A percentile compares a stretch with the other conserved stretches of the same genome.
These are phyloP conservation scores for Trichonephila inaurata DNA, from an alignment of 1,140 invertebrate species.

Conservation along the genomic window DNA sequence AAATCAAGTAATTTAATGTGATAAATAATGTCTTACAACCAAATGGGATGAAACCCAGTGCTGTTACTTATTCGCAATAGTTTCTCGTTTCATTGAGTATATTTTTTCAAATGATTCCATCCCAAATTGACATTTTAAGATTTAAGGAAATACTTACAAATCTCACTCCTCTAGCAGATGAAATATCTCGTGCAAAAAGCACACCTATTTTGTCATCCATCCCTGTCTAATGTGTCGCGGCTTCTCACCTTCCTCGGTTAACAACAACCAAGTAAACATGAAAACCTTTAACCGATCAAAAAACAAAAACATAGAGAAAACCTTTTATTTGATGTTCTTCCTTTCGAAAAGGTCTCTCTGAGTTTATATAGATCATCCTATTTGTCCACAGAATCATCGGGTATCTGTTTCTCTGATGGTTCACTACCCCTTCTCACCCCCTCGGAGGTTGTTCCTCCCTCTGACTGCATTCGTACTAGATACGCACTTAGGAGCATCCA, in stretches of 20 bases:
- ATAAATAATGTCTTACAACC: too few species aligned
- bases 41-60: too few species aligned
- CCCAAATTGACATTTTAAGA: too few species aligned
- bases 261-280: conserved; percentile 39
- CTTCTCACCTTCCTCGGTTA: neutral
- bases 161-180: neutral
- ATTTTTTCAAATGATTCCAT: neutral
- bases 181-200: neutral
- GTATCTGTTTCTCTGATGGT: conserved; percentile 53
- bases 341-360: conserved; percentile 41
- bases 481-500: conserved; percentile 50
- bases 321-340: conserved; percentile 63
- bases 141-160: neutral
- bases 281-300: neutral
- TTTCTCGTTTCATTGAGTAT: neutral
- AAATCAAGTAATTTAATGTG: too few species aligned
- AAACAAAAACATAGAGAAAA: conserved; percentile 2
- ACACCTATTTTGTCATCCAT: conserved; percentile 54
- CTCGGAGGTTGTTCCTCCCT: neutral
- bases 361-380: conserved; percentile 73
- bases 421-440: neutral
- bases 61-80: too few species aligned
- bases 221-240: conserved; percentile 32
- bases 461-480: neutral
- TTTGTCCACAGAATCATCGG: conserved; percentile 66